Evolutionary conservation across 2,113 vertebrate species (phyloP).

Genomic region (Irena cyanogastra): DNA sequence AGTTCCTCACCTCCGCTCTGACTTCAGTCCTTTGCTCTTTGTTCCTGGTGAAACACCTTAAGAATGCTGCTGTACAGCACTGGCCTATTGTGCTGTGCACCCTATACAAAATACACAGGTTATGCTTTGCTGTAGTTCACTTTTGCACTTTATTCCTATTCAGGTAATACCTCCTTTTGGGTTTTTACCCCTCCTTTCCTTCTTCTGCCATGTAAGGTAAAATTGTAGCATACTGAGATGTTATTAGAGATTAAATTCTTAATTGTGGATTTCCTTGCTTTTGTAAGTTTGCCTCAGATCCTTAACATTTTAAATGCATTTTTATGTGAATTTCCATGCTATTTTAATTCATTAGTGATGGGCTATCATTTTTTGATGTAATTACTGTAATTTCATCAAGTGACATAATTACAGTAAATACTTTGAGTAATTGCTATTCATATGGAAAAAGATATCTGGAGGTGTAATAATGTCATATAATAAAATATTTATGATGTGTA

Average conservation of each 20-base stretch:
- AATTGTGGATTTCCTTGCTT: slow-evolving; percentile 65
- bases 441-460: slow-evolving; percentile 75
- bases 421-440: slow-evolving; percentile 79
- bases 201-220: not conserved
- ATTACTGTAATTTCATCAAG: slow-evolving; percentile 83
- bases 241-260: slow-evolving; percentile 62
- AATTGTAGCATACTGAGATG: not conserved
- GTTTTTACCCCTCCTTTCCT: rapidly evolving
- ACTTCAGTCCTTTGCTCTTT: not conserved
- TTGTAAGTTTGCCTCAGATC: slow-evolving; percentile 65
- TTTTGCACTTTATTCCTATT: not conserved
- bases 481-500: slow-evolving; percentile 78
- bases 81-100: not conserved
- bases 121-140: not conserved
- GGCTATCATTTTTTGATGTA: slow-evolving; percentile 79
- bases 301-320: slow-evolving; percentile 72
- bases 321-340: slow-evolving; percentile 78
- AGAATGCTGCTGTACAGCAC: not conserved
- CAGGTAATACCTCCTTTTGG: not conserved
- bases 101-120: not conserved
- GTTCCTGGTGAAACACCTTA: not conserved
- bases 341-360: slow-evolving; percentile 82
- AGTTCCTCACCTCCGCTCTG: not conserved
- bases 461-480: slow-evolving; percentile 75
- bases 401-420: slow-evolving; percentile 83